A percentile compares a stretch with the other conserved stretches of the same genome.
These are phyloP conservation scores for Tetranychus urticae DNA, from an alignment of 1,140 invertebrate genomes.

Conservation along the genomic window DNA sequence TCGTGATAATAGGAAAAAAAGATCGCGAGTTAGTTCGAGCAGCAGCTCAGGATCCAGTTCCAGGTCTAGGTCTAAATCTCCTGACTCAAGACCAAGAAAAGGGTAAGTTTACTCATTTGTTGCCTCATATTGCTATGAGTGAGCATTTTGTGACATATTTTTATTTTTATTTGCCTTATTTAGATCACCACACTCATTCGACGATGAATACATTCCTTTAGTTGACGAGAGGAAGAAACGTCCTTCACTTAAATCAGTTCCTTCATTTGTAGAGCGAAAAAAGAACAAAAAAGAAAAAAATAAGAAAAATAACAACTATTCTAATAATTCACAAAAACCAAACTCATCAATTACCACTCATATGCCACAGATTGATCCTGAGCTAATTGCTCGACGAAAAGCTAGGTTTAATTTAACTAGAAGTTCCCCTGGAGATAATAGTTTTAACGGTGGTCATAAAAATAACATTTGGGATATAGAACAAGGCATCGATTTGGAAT, in stretches of 20 bases:
- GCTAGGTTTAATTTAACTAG: constrained; percentile 10
- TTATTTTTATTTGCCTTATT: neutral
- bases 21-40: no score
- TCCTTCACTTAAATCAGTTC: neutral
- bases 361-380: neutral
- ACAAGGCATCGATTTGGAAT: constrained; percentile 2
- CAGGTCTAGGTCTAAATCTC: no score
- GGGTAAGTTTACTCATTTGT: no score
- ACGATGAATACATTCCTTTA: neutral
- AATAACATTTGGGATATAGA: neutral
- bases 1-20: no score
- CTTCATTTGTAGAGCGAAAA: neutral
- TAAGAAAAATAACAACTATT: no score
- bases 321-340: no score
- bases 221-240: neutral
- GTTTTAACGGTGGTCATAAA: neutral
- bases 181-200: neutral
- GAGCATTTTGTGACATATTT: neutral
- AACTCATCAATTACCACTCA: neutral
- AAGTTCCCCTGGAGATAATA: neutral
- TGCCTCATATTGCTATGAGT: no score
- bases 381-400: constrained; percentile 5
- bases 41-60: no score
- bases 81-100: no score
- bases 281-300: neutral